Conservation (phyloP, 92 coral and sea anemone species). For the Parazoanthus darwini region DNA sequence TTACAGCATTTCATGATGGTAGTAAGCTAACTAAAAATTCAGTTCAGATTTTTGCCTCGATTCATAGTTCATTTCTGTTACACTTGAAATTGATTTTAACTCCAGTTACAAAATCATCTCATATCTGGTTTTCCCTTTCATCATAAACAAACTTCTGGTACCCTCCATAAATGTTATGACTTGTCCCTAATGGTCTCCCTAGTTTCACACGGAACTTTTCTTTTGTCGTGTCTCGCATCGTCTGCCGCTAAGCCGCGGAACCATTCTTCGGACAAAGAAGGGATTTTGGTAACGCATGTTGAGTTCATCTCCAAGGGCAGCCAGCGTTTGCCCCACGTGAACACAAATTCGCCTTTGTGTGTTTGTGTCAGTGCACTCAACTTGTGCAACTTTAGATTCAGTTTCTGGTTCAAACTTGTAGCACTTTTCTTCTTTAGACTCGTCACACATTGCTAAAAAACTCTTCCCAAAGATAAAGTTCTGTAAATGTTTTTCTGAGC, state of each 20-base stretch:
- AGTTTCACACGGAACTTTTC: neutral
- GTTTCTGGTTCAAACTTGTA: neutral
- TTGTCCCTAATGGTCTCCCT: neutral
- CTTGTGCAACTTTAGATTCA: neutral
- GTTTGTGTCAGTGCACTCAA: slow-evolving; percentile 5
- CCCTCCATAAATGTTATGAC: too few species aligned
- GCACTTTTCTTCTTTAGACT: neutral
- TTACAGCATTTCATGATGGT: too few species aligned
- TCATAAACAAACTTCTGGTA: too few species aligned
- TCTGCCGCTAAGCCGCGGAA: neutral
- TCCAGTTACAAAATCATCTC: too few species aligned
- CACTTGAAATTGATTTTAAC: too few species aligned
- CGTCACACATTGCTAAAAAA: slow-evolving; percentile 31
- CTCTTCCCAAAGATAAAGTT: neutral
- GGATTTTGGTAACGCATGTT: slow-evolving; percentile 16
- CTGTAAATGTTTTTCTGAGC: neutral
- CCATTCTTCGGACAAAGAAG: neutral
- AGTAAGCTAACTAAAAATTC: too few species aligned
- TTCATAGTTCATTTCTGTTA: too few species aligned
- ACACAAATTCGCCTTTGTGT: slow-evolving; percentile 4
- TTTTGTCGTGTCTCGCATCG: neutral
- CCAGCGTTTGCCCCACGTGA: slow-evolving; percentile 17
- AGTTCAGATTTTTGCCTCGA: too few species aligned
- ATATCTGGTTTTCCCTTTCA: too few species aligned
- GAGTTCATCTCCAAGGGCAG: slow-evolving; percentile 28